These are phyloP conservation scores for Aplysina aerophoba DNA, from an alignment of 37 sponge, comb jelly and placozoan species.

Conservation along the genomic window DNA sequence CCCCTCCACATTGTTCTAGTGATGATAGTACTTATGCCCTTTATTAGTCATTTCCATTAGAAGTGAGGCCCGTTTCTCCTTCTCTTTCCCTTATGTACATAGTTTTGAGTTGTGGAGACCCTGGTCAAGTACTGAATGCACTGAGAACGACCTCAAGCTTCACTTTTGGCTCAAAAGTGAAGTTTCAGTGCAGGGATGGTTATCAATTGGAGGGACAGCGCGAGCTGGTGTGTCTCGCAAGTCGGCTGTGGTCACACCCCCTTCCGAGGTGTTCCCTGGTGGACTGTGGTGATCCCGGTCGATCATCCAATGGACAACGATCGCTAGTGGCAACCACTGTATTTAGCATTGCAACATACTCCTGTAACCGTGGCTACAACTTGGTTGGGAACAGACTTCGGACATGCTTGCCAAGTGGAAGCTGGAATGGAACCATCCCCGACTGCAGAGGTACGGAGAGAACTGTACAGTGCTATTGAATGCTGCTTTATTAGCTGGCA, in stretches of 20 bases:
- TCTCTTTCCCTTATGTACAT: too few species aligned
- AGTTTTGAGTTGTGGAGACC: slow-evolving; percentile 45
- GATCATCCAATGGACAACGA: slow-evolving; percentile 43
- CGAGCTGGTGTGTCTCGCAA: slow-evolving; percentile 20
- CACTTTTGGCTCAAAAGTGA: slow-evolving; percentile 41
- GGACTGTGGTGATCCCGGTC: slow-evolving; percentile 46
- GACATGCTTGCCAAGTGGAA: slow-evolving; percentile 34
- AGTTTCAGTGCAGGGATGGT: slow-evolving; percentile 47
- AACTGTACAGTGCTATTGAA: too few species aligned
- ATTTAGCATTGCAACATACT: slow-evolving; percentile 40
- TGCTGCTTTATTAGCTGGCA: too few species aligned
- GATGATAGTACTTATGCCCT: too few species aligned
- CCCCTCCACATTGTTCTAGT: too few species aligned
- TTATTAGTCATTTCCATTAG: too few species aligned
- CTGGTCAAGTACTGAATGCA: slow-evolving; percentile 16
- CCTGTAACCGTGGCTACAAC: slow-evolving; percentile 48
- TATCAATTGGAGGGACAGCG: slow-evolving; percentile 39
- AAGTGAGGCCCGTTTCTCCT: neutral
- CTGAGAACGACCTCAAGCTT: neutral
- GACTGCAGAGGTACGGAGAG: slow-evolving; percentile 41
- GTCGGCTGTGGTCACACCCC: slow-evolving; percentile 44
- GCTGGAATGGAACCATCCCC: slow-evolving; percentile 53
- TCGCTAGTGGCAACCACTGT: slow-evolving; percentile 6
- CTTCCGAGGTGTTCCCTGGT: slow-evolving; percentile 58
- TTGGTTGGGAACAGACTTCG: slow-evolving; percentile 28